A percentile compares a stretch with the other conserved stretches of the same genome.
Evolutionary conservation across 2,888 invertebrate genomes (phyloP).

Genomic region (Odiellus spinosus): DNA sequence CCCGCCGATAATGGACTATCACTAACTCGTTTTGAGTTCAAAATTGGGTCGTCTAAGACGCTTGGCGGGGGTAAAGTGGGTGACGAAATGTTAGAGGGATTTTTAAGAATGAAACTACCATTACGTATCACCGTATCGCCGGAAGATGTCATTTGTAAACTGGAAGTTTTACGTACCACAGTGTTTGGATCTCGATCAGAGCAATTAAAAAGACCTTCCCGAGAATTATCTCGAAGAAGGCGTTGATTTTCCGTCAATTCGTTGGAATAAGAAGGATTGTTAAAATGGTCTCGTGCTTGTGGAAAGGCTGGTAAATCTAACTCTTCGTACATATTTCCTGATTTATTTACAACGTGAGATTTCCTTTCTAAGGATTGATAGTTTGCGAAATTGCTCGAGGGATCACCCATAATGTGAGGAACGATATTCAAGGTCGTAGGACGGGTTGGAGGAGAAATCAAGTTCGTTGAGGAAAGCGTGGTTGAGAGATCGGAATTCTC

Average conservation of each 20-base stretch:
- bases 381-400: neutral
- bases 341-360: neutral
- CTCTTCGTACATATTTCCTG: conserved; percentile 1
- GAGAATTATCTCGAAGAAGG: neutral
- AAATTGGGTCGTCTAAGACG: neutral
- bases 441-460: neutral
- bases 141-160: neutral
- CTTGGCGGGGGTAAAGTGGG: neutral
- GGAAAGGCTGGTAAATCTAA: neutral
- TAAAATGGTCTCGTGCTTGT: neutral
- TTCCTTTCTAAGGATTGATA: conserved; percentile 1
- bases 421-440: conserved; percentile 3
- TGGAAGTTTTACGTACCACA: neutral
- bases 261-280: neutral
- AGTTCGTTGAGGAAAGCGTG: too few relatives aligned
- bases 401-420: conserved; percentile 1
- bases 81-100: neutral
- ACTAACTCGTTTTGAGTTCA: neutral
- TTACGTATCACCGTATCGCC: neutral
- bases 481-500: too few relatives aligned
- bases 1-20: conserved; percentile 4
- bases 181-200: neutral
- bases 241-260: neutral
- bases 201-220: neutral
- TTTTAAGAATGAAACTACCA: too few relatives aligned